phyloP scores from a whole-genome alignment of 2,113 vertebrate species.

The Lates calcarifer region DNA sequence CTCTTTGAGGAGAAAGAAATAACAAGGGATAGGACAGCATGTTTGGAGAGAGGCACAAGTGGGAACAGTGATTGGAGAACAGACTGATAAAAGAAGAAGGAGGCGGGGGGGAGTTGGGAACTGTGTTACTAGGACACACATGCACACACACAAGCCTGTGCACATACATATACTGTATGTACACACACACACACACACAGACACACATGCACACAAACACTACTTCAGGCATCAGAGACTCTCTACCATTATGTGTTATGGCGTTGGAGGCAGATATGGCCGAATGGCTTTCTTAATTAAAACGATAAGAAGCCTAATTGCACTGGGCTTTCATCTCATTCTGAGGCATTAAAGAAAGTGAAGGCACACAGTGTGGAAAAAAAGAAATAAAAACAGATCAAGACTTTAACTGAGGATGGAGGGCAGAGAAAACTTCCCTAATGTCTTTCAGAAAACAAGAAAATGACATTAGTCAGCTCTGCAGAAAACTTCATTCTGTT shows the following conservation, averaged over 20 bases:
- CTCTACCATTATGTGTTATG: conserved; percentile 81
- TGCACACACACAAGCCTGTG: conserved; percentile 30
- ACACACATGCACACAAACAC: conserved; percentile 46
- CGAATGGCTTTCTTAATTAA: conserved; percentile 88
- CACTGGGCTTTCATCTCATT: conserved; percentile 83
- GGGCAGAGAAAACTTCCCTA: conserved; percentile 67
- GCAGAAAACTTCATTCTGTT: conserved; percentile 26
- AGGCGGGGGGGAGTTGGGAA: conserved; percentile 62
- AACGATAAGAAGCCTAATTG: conserved; percentile 88
- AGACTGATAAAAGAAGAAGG: conserved; percentile 77
- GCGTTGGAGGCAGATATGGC: conserved; percentile 82
- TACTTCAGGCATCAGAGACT: conserved; percentile 80
- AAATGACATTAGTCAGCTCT: conserved; percentile 33
- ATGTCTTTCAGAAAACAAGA: conserved; percentile 55
- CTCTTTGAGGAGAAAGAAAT: conserved; percentile 74
- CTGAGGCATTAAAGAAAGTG: conserved; percentile 80
- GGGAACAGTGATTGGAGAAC: conserved; percentile 77
- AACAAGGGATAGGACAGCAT: conserved; percentile 67
- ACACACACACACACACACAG: conserved; percentile 3
- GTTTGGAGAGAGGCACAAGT: conserved; percentile 74
- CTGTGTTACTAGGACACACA: conserved; percentile 74
- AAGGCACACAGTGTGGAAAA: conserved; percentile 72
- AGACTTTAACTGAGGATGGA: conserved; percentile 70
- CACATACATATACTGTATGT: conserved; percentile 38
- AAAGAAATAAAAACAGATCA: conserved; percentile 76